Conservation (phyloP, 1,140 invertebrate species). For the Belonocnema kinseyi region DNA sequence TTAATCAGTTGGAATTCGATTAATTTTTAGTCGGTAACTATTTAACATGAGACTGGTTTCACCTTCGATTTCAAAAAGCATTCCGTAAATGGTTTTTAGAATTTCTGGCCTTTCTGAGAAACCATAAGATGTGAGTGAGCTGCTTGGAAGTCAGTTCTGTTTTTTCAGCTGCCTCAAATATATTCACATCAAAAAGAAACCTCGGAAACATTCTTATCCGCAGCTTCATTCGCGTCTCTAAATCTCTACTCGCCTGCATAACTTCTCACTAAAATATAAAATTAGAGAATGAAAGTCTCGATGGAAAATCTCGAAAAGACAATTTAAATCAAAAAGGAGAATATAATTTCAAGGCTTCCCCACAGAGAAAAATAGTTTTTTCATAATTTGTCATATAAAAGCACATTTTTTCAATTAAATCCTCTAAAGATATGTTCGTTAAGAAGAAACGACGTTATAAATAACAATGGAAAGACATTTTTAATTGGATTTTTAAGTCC, state of each 20-base stretch:
- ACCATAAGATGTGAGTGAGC: not conserved
- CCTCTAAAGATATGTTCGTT: not conserved
- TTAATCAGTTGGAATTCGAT: no score
- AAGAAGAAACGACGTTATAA: not conserved
- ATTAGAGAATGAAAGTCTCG: not conserved
- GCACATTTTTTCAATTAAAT: not conserved
- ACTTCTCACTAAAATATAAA: not conserved
- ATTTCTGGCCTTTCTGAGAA: not conserved
- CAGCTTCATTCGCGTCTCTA: constrained; percentile 1
- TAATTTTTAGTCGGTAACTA: no score
- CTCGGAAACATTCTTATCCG: not conserved
- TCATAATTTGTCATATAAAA: not conserved
- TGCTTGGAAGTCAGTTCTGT: constrained; percentile 31
- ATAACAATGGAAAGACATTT: not conserved
- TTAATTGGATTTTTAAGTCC: not conserved
- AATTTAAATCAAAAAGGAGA: no score
- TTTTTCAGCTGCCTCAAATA: constrained; percentile 36
- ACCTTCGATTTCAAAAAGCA: no score
- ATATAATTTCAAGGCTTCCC: not conserved
- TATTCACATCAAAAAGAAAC: constrained; percentile 11
- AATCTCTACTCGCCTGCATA: not conserved
- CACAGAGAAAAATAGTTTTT: not conserved
- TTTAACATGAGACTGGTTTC: no score
- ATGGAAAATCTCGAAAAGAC: no score
- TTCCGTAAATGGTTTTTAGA: not conserved